A percentile compares a stretch with the other conserved stretches of the same genome.
phyloP scores from a whole-genome alignment of 2,888 invertebrate species.

The Plebejus melissa region DNA sequence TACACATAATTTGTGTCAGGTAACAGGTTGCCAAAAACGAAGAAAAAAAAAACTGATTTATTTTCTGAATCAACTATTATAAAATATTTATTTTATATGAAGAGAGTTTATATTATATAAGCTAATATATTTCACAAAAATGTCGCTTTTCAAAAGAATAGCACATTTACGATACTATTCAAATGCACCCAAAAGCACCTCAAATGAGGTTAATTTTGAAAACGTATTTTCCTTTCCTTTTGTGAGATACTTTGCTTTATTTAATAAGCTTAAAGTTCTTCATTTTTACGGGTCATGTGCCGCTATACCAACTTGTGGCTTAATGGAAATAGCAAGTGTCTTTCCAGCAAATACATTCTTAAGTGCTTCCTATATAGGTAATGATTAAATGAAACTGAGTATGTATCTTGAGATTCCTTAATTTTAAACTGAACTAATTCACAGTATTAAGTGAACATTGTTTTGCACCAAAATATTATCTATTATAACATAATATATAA shows the following conservation, averaged over 20 bases:
- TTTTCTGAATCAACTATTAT: too few species aligned
- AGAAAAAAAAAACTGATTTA: too few species aligned
- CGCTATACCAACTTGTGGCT: conserved; percentile 58
- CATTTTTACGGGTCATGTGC: conserved; percentile 62
- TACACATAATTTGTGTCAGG: too few species aligned
- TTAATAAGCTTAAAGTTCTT: conserved; percentile 77
- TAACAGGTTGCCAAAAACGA: too few species aligned
- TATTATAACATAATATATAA: too few species aligned
- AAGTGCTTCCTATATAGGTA: conserved; percentile 60
- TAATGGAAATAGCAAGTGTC: conserved; percentile 58
- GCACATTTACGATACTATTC: conserved; percentile 23
- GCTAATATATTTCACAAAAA: conserved; percentile 25
- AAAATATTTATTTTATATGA: too few species aligned
- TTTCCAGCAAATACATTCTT: conserved; percentile 51
- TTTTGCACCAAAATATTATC: neutral
- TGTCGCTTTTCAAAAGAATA: conserved; percentile 1
- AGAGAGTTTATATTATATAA: too few species aligned
- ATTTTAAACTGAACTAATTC: too few species aligned
- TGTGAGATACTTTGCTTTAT: conserved; percentile 63
- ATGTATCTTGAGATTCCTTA: too few species aligned
- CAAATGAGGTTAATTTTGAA: conserved; percentile 47
- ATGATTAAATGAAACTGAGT: conserved; percentile 26
- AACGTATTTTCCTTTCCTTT: conserved; percentile 62
- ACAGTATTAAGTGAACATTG: neutral
- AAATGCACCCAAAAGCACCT: conserved; percentile 31